These are phyloP conservation scores for Neogobius melanostomus DNA, from an alignment of 2,113 vertebrate genomes.

Conservation along the genomic window DNA sequence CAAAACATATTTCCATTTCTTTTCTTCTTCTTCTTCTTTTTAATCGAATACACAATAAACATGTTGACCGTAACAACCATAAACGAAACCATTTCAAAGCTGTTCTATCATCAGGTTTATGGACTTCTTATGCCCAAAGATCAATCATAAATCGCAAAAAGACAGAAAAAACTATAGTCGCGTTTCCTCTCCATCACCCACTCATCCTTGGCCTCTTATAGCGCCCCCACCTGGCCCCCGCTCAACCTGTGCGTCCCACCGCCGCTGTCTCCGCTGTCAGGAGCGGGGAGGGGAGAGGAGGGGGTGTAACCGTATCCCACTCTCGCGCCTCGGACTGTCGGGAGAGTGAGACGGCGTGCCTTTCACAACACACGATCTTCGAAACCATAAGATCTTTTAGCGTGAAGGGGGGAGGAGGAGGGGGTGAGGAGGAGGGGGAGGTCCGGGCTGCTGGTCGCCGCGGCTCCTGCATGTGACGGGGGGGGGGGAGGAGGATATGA, in stretches of 20 bases:
- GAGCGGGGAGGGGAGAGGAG: too few relatives aligned
- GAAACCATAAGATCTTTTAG: neutral
- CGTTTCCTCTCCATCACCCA: slow-evolving; percentile 24
- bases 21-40: too few relatives aligned
- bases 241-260: slow-evolving; percentile 10
- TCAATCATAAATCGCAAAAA: too few relatives aligned
- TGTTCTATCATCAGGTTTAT: too few relatives aligned
- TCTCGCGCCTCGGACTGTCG: neutral
- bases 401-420: slow-evolving; percentile 41
- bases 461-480: slow-evolving; percentile 86
- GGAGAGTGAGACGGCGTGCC: neutral
- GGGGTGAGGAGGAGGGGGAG: slow-evolving; percentile 11
- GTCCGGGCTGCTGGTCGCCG: slow-evolving; percentile 65
- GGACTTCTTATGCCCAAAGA: too few relatives aligned
- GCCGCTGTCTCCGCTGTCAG: neutral
- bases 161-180: slow-evolving; percentile 8
- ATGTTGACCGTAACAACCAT: too few relatives aligned
- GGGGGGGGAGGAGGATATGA: slow-evolving; percentile 89
- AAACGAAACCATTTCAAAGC: too few relatives aligned
- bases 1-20: too few relatives aligned
- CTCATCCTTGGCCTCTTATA: slow-evolving; percentile 12
- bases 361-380: neutral
- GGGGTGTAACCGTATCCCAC: neutral
- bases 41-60: too few relatives aligned
- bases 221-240: slow-evolving; percentile 56